Conservation (phyloP, 2,113 vertebrate species). For the Xiphophorus couchianus region DNA sequence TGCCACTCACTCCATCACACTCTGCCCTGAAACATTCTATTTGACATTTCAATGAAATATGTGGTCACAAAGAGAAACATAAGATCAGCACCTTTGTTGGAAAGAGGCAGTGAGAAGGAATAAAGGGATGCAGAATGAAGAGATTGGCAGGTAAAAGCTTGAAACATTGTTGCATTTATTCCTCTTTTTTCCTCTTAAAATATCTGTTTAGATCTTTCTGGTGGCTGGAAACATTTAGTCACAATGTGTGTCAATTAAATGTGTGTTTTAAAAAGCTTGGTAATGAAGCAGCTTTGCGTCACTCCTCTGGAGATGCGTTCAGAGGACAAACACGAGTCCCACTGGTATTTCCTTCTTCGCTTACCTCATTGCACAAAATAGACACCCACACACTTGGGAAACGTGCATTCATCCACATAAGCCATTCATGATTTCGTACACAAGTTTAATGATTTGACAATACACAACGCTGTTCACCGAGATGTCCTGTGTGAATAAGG, state of each 20-base stretch:
- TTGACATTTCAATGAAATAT: constrained; percentile 46
- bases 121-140: constrained; percentile 8
- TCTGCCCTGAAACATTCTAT: constrained; percentile 27
- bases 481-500: neutral
- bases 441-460: constrained; percentile 18
- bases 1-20: constrained; percentile 36
- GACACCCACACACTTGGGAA: constrained; percentile 13
- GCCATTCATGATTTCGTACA: constrained; percentile 14
- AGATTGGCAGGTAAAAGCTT: constrained; percentile 51
- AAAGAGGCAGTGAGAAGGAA: neutral
- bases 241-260: constrained; percentile 17
- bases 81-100: constrained; percentile 33
- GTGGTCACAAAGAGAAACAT: constrained; percentile 34
- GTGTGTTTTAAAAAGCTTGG: constrained; percentile 39
- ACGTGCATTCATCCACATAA: neutral
- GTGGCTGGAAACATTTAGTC: constrained; percentile 60
- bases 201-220: constrained; percentile 43
- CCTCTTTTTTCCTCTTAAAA: constrained; percentile 13
- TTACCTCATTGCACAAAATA: constrained; percentile 56
- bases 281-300: constrained; percentile 71
- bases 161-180: constrained; percentile 42
- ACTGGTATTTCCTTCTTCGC: constrained; percentile 63
- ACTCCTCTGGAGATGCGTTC: constrained; percentile 71
- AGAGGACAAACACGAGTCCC: constrained; percentile 76
- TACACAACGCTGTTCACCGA: constrained; percentile 6